phyloP scores from a whole-genome alignment of 1,140 invertebrate genomes.

The Akabosia matsudoensis region DNA sequence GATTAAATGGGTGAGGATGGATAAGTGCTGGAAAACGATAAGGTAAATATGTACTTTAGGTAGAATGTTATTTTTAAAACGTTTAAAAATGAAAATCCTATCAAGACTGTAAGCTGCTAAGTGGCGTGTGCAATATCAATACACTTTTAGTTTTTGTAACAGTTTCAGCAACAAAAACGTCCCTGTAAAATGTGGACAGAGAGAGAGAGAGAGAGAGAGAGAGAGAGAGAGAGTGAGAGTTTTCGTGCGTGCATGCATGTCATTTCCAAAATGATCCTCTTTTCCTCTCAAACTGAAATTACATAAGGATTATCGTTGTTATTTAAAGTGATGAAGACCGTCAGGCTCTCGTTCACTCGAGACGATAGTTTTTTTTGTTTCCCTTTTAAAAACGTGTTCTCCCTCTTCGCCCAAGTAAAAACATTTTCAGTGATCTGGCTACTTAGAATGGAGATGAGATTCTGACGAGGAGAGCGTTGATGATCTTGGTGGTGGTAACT shows the following conservation, averaged over 20 bases:
- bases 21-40: no score
- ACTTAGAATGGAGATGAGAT: neutral
- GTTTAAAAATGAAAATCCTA: no score
- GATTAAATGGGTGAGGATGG: no score
- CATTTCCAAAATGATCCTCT: conserved; percentile 8
- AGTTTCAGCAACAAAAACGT: no score
- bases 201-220: neutral
- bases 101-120: no score
- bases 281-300: conserved; percentile 2
- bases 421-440: neutral
- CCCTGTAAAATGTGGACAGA: neutral
- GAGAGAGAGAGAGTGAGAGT: neutral
- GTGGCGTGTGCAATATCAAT: no score
- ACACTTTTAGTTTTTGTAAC: no score
- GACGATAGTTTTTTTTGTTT: no score
- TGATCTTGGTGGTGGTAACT: neutral
- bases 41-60: no score
- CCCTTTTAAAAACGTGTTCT: neutral
- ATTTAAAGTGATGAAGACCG: conserved; percentile 12
- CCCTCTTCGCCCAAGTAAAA: neutral
- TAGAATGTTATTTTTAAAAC: no score
- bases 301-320: conserved; percentile 15
- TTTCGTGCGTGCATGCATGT: neutral
- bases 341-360: neutral
- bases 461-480: neutral